Conservation (phyloP, 1,140 invertebrate species). For the Pararge aegeria region DNA sequence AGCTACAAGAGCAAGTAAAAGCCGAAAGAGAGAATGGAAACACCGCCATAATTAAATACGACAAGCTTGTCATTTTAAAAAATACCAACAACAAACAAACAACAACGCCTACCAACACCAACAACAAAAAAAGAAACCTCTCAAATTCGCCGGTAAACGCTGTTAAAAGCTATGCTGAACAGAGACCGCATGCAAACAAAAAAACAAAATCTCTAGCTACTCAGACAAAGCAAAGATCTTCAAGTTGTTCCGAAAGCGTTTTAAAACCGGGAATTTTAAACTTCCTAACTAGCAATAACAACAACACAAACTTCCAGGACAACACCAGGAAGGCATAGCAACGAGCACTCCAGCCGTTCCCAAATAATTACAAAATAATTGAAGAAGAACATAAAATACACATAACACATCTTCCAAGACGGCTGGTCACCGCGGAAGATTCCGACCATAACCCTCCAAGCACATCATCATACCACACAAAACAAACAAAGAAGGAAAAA, state of each 20-base stretch:
- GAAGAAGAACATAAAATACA: too few species aligned
- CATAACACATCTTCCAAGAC: constrained; percentile 21
- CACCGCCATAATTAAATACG: constrained; percentile 28
- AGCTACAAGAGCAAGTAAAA: constrained; percentile 27
- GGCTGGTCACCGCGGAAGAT: constrained; percentile 28
- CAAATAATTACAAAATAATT: constrained; percentile 8
- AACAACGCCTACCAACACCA: constrained; percentile 9
- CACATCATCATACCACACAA: not conserved
- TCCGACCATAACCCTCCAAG: constrained; percentile 24
- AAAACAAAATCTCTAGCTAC: constrained; percentile 25
- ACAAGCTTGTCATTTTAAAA: constrained; percentile 33
- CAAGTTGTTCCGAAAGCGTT: constrained; percentile 30
- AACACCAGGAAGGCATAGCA: constrained; percentile 10
- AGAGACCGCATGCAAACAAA: constrained; percentile 15
- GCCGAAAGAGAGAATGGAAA: constrained; percentile 29
- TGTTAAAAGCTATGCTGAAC: too few species aligned
- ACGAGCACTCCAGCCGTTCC: not conserved
- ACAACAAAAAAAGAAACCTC: constrained; percentile 29
- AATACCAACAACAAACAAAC: too few species aligned
- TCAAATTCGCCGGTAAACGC: constrained; percentile 27
- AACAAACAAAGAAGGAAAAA: not conserved
- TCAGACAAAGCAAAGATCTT: constrained; percentile 3
- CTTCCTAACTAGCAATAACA: constrained; percentile 29
- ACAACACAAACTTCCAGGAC: constrained; percentile 3
- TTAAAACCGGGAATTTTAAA: constrained; percentile 32